phyloP scores from a whole-genome alignment of 2,888 invertebrate genomes.

The Hyles lineata region DNA sequence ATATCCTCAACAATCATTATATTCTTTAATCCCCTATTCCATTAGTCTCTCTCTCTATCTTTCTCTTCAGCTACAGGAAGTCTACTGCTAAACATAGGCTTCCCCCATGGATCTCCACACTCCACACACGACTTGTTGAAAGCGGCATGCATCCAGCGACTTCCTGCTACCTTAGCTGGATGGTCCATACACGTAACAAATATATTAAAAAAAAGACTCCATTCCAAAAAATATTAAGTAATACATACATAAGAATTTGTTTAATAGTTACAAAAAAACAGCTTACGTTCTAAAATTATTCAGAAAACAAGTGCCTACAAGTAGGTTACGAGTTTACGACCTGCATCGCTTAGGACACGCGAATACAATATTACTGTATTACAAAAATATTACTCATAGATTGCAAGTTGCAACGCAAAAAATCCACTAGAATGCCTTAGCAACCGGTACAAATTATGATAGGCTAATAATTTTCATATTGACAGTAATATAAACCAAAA shows the following conservation, averaged over 20 bases:
- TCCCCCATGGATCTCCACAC: too few relatives aligned
- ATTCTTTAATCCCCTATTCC: too few relatives aligned
- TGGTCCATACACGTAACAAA: neutral
- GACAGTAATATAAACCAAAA: too few relatives aligned
- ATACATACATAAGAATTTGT: neutral
- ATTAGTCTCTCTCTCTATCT: too few relatives aligned
- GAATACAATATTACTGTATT: slow-evolving; percentile 3
- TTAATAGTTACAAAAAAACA: neutral
- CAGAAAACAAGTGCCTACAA: slow-evolving; percentile 18
- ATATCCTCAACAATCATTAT: too few relatives aligned
- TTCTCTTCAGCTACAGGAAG: too few relatives aligned
- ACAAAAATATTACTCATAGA: neutral
- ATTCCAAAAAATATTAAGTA: neutral
- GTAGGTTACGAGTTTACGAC: slow-evolving; percentile 25
- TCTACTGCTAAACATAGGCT: too few relatives aligned
- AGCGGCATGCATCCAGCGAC: too few relatives aligned
- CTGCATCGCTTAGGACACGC: slow-evolving; percentile 21
- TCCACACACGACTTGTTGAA: too few relatives aligned
- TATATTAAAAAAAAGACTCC: neutral
- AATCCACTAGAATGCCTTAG: neutral
- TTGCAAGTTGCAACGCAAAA: neutral
- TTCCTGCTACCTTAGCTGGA: too few relatives aligned
- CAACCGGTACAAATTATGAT: neutral
- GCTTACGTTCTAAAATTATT: neutral
- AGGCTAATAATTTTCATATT: too few relatives aligned